Evolutionary conservation across 2,113 vertebrate species (phyloP).

Genomic region (Suncus etruscus): DNA sequence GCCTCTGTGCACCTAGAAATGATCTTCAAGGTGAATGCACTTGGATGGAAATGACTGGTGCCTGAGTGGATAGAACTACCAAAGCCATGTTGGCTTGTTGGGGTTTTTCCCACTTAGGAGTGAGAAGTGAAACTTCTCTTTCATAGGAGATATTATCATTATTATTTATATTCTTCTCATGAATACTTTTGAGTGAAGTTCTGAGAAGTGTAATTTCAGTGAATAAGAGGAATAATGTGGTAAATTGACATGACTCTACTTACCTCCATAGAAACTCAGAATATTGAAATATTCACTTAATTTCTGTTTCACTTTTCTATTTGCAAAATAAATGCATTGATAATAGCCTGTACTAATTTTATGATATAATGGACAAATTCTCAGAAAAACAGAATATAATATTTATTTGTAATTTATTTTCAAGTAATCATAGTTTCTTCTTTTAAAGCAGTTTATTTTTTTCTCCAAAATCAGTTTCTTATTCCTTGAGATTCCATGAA

Average conservation of each 20-base stretch:
- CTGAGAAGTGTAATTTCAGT: neutral
- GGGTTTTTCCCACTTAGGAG: neutral
- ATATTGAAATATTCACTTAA: neutral
- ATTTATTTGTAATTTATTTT: neutral
- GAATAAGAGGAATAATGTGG: neutral
- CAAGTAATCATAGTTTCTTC: neutral
- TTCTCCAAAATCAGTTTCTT: no score
- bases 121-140: constrained; percentile 8
- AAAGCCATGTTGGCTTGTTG: neutral
- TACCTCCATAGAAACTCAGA: neutral
- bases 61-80: no score
- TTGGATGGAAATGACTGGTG: no score
- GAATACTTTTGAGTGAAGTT: neutral
- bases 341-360: neutral
- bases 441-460: neutral
- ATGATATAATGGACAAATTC: neutral
- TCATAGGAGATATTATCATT: neutral
- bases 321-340: neutral
- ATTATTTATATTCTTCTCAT: neutral
- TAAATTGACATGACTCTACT: neutral
- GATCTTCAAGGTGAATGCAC: neutral
- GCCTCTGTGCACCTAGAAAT: neutral
- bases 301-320: neutral
- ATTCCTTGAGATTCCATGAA: constrained; percentile 5
- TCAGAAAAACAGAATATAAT: neutral